Evolutionary conservation across 2,113 vertebrate genomes (phyloP), one percentile per base, ranked within the genome.

Genomic region (Gymnorhina tibicen): DNA sequence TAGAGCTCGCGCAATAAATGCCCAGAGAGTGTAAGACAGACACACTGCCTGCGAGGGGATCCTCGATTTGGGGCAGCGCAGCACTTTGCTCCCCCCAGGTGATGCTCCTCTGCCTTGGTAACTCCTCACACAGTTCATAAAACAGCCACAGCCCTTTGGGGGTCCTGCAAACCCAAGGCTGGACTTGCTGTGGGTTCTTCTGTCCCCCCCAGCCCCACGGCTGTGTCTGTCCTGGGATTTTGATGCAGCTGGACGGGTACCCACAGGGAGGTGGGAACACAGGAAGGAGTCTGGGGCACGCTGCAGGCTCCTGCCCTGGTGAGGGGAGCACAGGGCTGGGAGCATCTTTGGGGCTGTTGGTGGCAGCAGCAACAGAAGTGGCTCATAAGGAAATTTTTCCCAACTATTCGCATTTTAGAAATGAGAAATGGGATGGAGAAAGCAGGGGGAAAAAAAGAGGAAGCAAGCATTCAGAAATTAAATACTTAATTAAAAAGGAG

Each of bases 11-110:
- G 4, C 23, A 9, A 68, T 42, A 80, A 64, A 77, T 35, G 26
- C 13, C 42, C 11, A 46, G 41, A 46, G 13, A 26, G 33, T 28
- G 3, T 22, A 63, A 39, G 33, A 21, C 1, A 0, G 17, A 14
- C 0, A 0, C 10, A 6, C 14, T 46, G n/a, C 35, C 59, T 85
- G 19, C 1, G 1, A 50, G 46, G 10, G 9, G 11, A 9, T 56
- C 73, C 53, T 21, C 1, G 0, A 3, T n/a, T 6, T 55, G 32
- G 39, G 28, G 7, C 10, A 76, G 15, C 0, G 0, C 32, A 66
- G 70, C 28, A 28, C 27, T 91, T 41, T 2, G 13, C 27, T 46
- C 27, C 42, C 47, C 22, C 35, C 12, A 6, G 13, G 7, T 6
- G 50, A 56, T 84, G 39, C 26, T 89, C 12, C 23, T 60, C 22